Conservation (phyloP, 2,113 vertebrate species). For the Podilymbus podiceps region DNA sequence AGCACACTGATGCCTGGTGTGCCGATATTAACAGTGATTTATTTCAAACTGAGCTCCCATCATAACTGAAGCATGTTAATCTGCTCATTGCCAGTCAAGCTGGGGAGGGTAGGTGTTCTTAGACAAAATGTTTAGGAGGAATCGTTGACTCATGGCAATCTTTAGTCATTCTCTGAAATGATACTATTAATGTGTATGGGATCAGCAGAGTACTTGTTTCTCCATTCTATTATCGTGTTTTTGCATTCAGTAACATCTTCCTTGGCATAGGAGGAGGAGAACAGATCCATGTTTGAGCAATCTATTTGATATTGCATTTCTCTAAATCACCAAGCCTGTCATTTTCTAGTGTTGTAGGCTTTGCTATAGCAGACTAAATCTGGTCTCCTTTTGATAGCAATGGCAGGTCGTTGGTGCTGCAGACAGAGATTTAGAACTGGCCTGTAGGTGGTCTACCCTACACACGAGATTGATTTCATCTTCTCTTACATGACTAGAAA, state of each 20-base stretch:
- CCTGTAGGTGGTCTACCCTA: background rate
- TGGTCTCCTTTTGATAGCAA: background rate
- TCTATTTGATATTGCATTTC: slow-evolving; percentile 9
- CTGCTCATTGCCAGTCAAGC: slow-evolving; percentile 43
- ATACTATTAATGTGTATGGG: slow-evolving; percentile 29
- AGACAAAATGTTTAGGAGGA: slow-evolving; percentile 61
- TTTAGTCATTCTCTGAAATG: slow-evolving; percentile 54
- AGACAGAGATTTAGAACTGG: background rate
- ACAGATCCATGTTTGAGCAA: slow-evolving; percentile 30
- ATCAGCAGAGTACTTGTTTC: slow-evolving; percentile 37
- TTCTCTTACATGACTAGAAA: background rate
- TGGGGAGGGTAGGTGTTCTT: slow-evolving; percentile 55
- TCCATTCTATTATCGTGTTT: slow-evolving; percentile 36
- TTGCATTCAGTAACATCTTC: slow-evolving; percentile 4
- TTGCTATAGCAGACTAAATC: background rate
- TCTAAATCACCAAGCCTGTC: slow-evolving; percentile 14
- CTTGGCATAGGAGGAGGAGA: background rate
- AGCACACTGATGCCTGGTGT: background rate
- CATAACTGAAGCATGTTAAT: slow-evolving; percentile 32
- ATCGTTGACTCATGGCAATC: slow-evolving; percentile 50
- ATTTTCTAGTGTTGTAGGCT: background rate
- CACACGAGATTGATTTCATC: background rate
- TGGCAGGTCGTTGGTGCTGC: background rate
- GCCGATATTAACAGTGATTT: background rate
- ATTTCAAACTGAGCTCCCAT: slow-evolving; percentile 14